phyloP scores from a whole-genome alignment of 2,888 invertebrate species.

The Cephalotes varians region DNA sequence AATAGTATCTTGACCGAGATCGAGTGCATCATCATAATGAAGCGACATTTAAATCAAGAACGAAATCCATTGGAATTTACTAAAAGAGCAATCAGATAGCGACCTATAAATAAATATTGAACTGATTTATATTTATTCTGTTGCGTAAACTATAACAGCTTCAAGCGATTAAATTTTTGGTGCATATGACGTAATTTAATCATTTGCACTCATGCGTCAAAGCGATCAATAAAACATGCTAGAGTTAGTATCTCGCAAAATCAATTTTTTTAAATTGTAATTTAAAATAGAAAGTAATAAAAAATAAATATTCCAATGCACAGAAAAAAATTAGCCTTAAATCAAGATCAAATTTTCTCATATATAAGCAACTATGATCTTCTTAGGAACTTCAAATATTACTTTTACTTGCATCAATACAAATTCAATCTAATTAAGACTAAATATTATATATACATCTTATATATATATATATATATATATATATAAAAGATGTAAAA shows the following conservation, averaged over 20 bases:
- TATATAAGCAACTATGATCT: no score
- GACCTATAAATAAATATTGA: conserved; percentile 54
- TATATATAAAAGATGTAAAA: background rate
- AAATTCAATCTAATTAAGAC: no score
- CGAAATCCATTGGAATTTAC: background rate
- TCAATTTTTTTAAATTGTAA: background rate
- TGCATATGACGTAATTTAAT: conserved; percentile 19
- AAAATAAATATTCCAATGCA: background rate
- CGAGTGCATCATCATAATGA: background rate
- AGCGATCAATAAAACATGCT: background rate
- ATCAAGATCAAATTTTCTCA: no score
- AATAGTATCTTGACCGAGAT: conserved; percentile 12
- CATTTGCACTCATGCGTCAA: background rate
- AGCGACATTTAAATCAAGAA: background rate
- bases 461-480: no score
- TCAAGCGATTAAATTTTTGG: conserved; percentile 30
- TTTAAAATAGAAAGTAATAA: background rate
- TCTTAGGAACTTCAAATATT: no score
- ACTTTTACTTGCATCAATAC: no score
- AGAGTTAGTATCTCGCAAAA: background rate
- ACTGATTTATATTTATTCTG: conserved; percentile 57
- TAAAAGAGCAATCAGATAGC: conserved; percentile 21
- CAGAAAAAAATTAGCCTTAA: no score
- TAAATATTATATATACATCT: no score
- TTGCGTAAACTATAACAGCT: conserved; percentile 45